Conservation (phyloP, 2,113 vertebrate species). For the Ictalurus furcatus region DNA sequence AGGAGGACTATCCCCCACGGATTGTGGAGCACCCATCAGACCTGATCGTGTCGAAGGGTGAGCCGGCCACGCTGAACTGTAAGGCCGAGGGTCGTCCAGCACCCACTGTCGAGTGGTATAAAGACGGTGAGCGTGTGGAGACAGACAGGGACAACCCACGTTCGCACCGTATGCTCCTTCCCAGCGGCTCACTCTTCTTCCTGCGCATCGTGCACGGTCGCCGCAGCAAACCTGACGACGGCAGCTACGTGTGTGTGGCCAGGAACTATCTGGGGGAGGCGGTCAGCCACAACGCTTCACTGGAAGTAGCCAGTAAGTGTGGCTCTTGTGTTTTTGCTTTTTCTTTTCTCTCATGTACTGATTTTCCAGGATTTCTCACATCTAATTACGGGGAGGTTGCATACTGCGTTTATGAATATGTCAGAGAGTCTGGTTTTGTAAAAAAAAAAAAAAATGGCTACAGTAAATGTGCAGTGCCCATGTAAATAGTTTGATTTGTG, state of each 20-base stretch:
- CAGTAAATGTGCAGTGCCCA: not conserved
- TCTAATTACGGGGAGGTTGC: not conserved
- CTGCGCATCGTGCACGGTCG: slow-evolving; percentile 90
- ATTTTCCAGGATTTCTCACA: not conserved
- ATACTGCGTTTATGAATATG: not conserved
- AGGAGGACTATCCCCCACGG: slow-evolving; percentile 74
- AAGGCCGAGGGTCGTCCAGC: slow-evolving; percentile 70
- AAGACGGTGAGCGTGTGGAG: slow-evolving; percentile 72
- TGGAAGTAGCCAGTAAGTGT: slow-evolving; percentile 96
- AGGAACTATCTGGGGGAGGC: slow-evolving; percentile 95
- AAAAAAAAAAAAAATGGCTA: not conserved
- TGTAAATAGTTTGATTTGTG: slow-evolving; percentile 16
- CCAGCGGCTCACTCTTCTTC: slow-evolving; percentile 91
- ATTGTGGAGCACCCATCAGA: slow-evolving; percentile 75
- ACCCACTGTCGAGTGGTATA: slow-evolving; percentile 75
- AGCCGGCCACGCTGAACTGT: slow-evolving; percentile 73
- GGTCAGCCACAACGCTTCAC: slow-evolving; percentile 92
- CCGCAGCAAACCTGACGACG: slow-evolving; percentile 88
- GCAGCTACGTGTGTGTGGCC: slow-evolving; percentile 90
- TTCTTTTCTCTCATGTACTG: not conserved
- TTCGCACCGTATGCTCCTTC: slow-evolving; percentile 73
- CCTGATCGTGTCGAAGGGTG: slow-evolving; percentile 73
- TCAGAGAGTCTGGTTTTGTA: slow-evolving; percentile 12
- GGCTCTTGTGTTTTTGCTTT: not conserved
- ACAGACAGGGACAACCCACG: slow-evolving; percentile 71